Percentiles rank a stretch among this genome's conserved stretches.
phyloP scores from a whole-genome alignment of 1,140 invertebrate species.

The Neotoxoptera formosana region DNA sequence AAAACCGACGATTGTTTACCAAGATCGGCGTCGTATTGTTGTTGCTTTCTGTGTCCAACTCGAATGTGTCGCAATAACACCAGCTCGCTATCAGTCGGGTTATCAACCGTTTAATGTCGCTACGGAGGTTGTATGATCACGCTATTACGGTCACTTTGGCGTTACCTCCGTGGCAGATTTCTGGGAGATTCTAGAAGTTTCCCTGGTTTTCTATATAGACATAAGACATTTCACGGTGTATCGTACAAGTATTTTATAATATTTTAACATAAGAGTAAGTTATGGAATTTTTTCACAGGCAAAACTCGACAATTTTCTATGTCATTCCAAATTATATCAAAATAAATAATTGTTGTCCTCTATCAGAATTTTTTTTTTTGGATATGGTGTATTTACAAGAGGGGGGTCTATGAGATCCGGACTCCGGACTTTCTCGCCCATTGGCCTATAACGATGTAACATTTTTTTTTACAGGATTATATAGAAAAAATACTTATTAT shows the following conservation, averaged over 20 bases:
- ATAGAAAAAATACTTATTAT: too few relatives aligned
- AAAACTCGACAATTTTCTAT: neutral
- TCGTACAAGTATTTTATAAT: neutral
- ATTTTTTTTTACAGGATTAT: too few relatives aligned
- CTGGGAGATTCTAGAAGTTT: neutral
- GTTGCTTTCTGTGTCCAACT: neutral
- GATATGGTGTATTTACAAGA: too few relatives aligned
- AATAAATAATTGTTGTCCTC: neutral
- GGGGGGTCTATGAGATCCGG: too few relatives aligned
- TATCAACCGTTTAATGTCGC: neutral
- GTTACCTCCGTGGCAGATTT: neutral
- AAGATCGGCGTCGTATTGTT: neutral
- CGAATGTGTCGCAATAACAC: neutral
- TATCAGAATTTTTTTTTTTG: too few relatives aligned
- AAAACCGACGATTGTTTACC: neutral
- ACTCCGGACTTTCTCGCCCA: too few relatives aligned
- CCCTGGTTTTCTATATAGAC: neutral
- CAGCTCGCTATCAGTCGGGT: neutral
- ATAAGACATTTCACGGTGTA: neutral
- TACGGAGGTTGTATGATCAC: neutral
- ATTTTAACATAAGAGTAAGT: too few relatives aligned
- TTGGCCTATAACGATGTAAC: too few relatives aligned
- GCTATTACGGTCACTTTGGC: neutral
- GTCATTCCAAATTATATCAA: neutral
- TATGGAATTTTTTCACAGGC: neutral